Base-by-base conservation (phyloP, 2,113 vertebrate genomes). In the Thalassoma bifasciatum region DNA sequence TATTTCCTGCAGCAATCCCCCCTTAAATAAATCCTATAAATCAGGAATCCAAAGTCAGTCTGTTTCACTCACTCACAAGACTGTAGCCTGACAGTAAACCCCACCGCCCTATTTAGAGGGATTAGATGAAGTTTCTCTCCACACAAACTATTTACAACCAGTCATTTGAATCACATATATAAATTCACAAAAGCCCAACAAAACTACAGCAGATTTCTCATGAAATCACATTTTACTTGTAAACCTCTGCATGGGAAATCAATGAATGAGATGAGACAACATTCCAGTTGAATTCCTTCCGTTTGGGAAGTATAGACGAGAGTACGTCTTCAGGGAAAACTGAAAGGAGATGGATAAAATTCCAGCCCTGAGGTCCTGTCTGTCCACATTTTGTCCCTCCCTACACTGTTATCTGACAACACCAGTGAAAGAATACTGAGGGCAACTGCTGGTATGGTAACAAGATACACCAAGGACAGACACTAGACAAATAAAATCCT, bases 11-110 rank as follows among this genome's bases (percentile, higher is more conserved):
- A 88, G 46, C 34, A 5, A 1, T 80, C 75, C 80, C 62, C 56
- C 26, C 72, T 67, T 53, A 64, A 79, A 82, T 85, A 81, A 86
- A 85, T 81, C 47, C 66, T 22, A 78, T 84, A 75, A 79, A 81
- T 87, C 64, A 70, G n/a, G 75, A 62, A 30, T 60, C 21, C 65
- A 51, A 49, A 54, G 11, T 36, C 63, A 58, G 79, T 56, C 66
- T 77, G 46, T 51, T 59, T 34, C 47, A n/a, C 42, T 79, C 36
- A 42, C 23, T 34, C 61, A 79, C 49, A 51, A 22, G 38, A 14
- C 34, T 26, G 16, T 52, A 61, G 19, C 59, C 36, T 24, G 58
- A 72, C 38, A 79, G 61, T 60, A 44, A 58, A 59, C 40, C 58
- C 12, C 22, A 49, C 44, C 38, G 7, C 42, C 8, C 23, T 11